Evolutionary conservation across 2,888 invertebrate species (phyloP).

Genomic region (Apoda limacodes): DNA sequence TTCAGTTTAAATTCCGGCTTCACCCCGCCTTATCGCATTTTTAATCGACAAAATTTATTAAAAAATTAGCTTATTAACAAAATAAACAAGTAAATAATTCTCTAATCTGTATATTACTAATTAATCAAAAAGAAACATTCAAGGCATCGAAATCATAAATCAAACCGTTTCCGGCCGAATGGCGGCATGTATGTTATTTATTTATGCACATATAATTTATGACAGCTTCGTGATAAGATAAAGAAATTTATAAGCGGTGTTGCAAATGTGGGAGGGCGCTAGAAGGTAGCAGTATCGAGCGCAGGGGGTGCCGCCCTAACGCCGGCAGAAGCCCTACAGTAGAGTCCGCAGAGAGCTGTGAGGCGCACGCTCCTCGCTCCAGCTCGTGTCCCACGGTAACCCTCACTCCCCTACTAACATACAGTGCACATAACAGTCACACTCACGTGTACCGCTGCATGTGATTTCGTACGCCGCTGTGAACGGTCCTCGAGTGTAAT

Average conservation of each 20-base stretch:
- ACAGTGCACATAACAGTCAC: conserved; percentile 27
- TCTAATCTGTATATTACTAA: too few species aligned
- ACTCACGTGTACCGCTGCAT: conserved; percentile 22
- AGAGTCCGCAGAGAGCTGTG: conserved; percentile 42
- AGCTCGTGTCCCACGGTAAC: conserved; percentile 15
- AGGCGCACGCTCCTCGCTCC: conserved; percentile 36
- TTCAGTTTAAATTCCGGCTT: too few species aligned
- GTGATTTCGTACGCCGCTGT: conserved; percentile 5
- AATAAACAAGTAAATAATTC: too few species aligned
- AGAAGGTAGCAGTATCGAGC: conserved; percentile 64
- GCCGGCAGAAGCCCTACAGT: conserved; percentile 57
- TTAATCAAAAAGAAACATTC: too few species aligned
- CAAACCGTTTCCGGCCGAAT: too few species aligned
- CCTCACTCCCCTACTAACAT: conserved; percentile 19
- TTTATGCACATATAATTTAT: too few species aligned
- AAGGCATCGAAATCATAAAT: too few species aligned
- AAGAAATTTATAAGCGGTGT: conserved; percentile 33
- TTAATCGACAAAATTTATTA: too few species aligned
- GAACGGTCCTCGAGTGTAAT: conserved; percentile 1
- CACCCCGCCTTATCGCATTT: too few species aligned
- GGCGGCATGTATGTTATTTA: too few species aligned
- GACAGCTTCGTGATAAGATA: too few species aligned
- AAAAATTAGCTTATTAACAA: too few species aligned
- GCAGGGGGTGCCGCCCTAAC: conserved; percentile 64
- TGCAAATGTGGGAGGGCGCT: conserved; percentile 62